These are phyloP conservation scores for Ecliptopera silaceata DNA, from an alignment of 2,888 invertebrate genomes.

Conservation along the genomic window DNA sequence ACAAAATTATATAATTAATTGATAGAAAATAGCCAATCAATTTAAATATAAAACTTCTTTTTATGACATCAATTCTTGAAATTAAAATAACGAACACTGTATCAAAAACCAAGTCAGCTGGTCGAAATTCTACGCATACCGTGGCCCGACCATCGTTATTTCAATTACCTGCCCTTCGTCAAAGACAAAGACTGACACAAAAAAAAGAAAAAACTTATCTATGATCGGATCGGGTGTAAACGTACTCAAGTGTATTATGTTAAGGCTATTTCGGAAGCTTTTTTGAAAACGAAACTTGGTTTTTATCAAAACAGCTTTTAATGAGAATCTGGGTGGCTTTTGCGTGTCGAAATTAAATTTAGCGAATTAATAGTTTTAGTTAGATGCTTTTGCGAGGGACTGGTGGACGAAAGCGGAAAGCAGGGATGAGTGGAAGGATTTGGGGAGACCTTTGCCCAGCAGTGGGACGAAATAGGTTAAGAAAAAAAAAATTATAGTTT, in stretches of 20 bases:
- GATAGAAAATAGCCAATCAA: neutral
- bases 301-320: conserved; percentile 23
- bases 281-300: conserved; percentile 35
- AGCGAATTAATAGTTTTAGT: no score
- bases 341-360: neutral
- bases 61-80: neutral
- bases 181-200: conserved; percentile 80
- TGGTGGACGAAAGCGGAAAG: no score
- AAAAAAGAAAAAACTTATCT: conserved; percentile 72
- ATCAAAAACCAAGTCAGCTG: conserved; percentile 63
- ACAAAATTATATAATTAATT: no score
- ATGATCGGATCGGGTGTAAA: conserved; percentile 83
- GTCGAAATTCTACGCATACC: conserved; percentile 78
- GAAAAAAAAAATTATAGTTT: no score
- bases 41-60: no score
- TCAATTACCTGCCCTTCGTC: conserved; percentile 81
- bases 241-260: conserved; percentile 75
- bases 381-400: no score
- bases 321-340: conserved; percentile 44
- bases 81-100: conserved; percentile 33
- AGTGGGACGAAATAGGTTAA: no score
- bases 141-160: conserved; percentile 75
- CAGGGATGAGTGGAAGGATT: no score
- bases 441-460: no score
- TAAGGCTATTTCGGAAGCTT: conserved; percentile 75